Conservation (phyloP, 2,888 invertebrate species). For the Arctia plantaginis region DNA sequence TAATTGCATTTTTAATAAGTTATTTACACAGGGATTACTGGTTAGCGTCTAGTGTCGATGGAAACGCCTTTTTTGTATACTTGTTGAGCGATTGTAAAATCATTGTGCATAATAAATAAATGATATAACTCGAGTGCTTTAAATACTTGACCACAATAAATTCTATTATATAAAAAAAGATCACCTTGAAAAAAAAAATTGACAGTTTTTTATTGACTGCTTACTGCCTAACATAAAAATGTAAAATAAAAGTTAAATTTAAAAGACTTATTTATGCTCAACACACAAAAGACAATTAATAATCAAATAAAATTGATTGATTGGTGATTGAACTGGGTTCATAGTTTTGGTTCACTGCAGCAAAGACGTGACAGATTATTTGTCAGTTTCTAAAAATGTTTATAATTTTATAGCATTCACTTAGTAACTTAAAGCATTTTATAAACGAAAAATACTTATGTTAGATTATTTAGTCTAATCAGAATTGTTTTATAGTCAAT, state of each 20-base stretch:
- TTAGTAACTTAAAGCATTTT: conserved; percentile 15
- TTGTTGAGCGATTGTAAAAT: conserved; percentile 3
- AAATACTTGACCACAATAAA: neutral
- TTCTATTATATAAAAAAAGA: too few relatives aligned
- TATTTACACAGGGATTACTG: neutral
- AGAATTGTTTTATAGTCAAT: conserved; percentile 28
- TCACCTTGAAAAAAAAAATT: too few relatives aligned
- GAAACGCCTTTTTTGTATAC: neutral
- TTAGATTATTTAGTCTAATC: conserved; percentile 10
- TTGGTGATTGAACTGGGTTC: neutral
- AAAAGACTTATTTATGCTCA: conserved; percentile 15
- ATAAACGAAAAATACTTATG: neutral
- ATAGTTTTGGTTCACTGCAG: neutral
- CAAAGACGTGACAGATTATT: neutral
- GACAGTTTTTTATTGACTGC: neutral
- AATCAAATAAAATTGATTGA: neutral
- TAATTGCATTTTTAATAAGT: neutral
- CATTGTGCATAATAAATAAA: conserved; percentile 12
- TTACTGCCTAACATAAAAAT: neutral
- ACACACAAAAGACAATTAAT: neutral
- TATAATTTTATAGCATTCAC: conserved; percentile 10
- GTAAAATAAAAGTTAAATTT: neutral
- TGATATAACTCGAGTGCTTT: neutral
- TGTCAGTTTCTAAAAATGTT: neutral
- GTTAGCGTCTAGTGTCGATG: neutral